Evolutionary conservation across 2,113 vertebrate species (phyloP).

Genomic region (Eulemur rufifrons): DNA sequence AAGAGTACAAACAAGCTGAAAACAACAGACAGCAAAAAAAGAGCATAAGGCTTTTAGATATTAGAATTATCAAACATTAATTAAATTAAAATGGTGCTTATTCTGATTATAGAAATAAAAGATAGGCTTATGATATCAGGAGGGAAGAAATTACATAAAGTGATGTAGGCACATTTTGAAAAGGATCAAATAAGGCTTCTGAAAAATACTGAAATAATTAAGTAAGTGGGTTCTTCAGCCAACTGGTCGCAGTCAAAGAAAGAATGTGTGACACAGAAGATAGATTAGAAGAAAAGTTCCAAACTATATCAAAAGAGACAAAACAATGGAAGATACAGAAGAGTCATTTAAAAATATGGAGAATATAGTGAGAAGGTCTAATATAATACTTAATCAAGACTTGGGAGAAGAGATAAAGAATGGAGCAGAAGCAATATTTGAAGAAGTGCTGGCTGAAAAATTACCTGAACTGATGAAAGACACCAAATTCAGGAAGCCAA

Average conservation of each 20-base stretch:
- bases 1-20: not conserved
- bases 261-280: not conserved
- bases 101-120: not conserved
- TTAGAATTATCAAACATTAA: not conserved
- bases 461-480: not conserved
- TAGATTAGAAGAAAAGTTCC: not conserved
- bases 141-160: not conserved
- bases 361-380: not conserved
- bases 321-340: not conserved
- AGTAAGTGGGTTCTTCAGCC: not conserved
- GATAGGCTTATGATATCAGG: not conserved
- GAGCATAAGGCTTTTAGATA: not conserved
- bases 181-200: not conserved
- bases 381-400: not conserved
- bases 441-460: not conserved
- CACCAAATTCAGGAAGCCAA: not conserved
- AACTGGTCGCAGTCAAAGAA: not conserved
- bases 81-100: not conserved
- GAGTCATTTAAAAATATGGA: not conserved
- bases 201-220: not conserved
- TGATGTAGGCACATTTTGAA: not conserved
- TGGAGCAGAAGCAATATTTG: not conserved
- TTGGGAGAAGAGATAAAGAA: not conserved
- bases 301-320: not conserved
- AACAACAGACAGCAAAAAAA: not conserved